These are phyloP conservation scores for Telenomus remus DNA, from an alignment of 1,140 invertebrate species.

Conservation along the genomic window DNA sequence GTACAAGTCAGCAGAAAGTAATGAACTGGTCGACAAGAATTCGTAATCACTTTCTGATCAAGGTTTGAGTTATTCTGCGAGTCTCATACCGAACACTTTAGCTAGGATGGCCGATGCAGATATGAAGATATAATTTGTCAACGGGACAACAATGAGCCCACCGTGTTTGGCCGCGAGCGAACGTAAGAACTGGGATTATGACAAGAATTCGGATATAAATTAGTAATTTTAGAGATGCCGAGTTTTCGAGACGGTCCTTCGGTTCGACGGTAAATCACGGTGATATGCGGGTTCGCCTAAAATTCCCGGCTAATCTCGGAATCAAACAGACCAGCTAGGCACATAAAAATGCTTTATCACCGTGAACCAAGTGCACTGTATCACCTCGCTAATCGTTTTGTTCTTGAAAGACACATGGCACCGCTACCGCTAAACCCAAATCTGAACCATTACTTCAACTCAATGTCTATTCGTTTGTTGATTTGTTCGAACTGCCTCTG, in stretches of 20 bases:
- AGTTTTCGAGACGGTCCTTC: slow-evolving; percentile 49
- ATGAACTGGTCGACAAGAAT: slow-evolving; percentile 7
- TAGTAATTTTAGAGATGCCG: slow-evolving; percentile 74
- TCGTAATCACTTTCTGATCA: slow-evolving; percentile 5
- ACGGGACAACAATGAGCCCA: slow-evolving; percentile 68
- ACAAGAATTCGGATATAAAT: slow-evolving; percentile 72
- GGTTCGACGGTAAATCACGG: slow-evolving; percentile 72
- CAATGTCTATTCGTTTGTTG: slow-evolving; percentile 55
- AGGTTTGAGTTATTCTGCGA: slow-evolving; percentile 11
- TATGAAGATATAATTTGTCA: slow-evolving; percentile 42
- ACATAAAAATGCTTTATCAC: slow-evolving; percentile 76
- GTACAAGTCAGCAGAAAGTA: slow-evolving; percentile 9
- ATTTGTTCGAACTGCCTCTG: slow-evolving; percentile 53
- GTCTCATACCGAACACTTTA: slow-evolving; percentile 1
- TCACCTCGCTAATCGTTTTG: slow-evolving; percentile 63
- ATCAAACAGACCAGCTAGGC: slow-evolving; percentile 69
- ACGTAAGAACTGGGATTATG: slow-evolving; percentile 74
- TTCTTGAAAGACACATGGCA: slow-evolving; percentile 61
- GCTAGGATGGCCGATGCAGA: slow-evolving; percentile 1
- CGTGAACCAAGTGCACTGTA: slow-evolving; percentile 60
- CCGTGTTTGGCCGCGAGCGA: slow-evolving; percentile 57
- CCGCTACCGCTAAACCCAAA: slow-evolving; percentile 56
- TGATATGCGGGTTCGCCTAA: slow-evolving; percentile 76
- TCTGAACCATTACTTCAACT: slow-evolving; percentile 60
- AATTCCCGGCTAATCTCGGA: slow-evolving; percentile 75